Evolutionary conservation across 2,888 invertebrate species (phyloP).

Genomic region (Hydriomena furcata): DNA sequence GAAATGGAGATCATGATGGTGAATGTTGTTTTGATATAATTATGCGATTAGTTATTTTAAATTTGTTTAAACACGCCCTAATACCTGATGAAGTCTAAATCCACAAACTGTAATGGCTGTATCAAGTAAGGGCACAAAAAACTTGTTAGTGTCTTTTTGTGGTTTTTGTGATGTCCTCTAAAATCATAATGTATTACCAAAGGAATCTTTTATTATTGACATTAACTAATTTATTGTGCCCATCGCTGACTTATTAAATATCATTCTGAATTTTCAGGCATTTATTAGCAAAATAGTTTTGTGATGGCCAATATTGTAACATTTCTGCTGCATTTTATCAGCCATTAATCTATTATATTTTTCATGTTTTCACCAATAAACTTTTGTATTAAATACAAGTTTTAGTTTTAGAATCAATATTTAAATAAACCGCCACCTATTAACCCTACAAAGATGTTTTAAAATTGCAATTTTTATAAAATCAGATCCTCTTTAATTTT

Average conservation of each 20-base stretch:
- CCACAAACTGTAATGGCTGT: constrained; percentile 76
- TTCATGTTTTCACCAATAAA: constrained; percentile 84
- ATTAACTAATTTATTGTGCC: constrained; percentile 83
- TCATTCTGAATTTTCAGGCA: constrained; percentile 81
- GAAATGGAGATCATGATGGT: constrained; percentile 78
- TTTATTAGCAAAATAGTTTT: constrained; percentile 81
- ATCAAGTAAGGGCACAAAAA: constrained; percentile 79
- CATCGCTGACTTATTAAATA: constrained; percentile 64
- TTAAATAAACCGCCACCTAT: constrained; percentile 80
- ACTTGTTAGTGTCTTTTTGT: constrained; percentile 78
- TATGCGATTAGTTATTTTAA: constrained; percentile 64
- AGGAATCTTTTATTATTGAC: constrained; percentile 68
- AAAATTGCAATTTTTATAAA: constrained; percentile 33
- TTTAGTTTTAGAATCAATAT: constrained; percentile 83
- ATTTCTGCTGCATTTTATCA: constrained; percentile 84
- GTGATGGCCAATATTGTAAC: constrained; percentile 83
- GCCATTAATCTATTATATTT: constrained; percentile 84
- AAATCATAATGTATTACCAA: constrained; percentile 66
- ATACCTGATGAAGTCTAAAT: constrained; percentile 63
- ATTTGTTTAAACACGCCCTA: constrained; percentile 71
- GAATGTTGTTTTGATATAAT: constrained; percentile 69
- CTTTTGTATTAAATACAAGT: constrained; percentile 84
- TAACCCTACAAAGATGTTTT: constrained; percentile 74
- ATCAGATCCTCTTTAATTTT: not conserved
- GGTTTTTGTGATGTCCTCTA: constrained; percentile 74